Evolutionary conservation across 2,888 invertebrate genomes (phyloP).

Genomic region (Drosophila algonquin): DNA sequence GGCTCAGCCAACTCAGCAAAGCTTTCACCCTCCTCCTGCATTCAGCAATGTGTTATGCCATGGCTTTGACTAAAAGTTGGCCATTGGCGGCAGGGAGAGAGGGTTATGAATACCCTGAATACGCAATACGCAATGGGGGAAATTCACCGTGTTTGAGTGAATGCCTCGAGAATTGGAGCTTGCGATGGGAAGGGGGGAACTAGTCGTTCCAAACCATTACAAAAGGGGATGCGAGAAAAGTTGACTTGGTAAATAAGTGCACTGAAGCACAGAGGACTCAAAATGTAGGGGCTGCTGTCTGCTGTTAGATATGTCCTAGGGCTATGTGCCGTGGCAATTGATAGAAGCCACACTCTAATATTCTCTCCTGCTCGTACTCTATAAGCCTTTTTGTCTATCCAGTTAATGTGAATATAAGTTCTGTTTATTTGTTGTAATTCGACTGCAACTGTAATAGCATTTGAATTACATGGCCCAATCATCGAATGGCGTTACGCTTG

Average conservation of each 20-base stretch:
- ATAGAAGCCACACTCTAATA: conserved; percentile 13
- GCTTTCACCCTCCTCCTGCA: background rate
- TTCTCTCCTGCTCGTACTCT: background rate
- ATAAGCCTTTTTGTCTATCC: background rate
- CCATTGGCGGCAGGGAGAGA: conserved; percentile 22
- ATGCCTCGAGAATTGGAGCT: conserved; percentile 49
- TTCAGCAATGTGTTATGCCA: conserved; percentile 6
- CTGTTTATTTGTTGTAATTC: conserved; percentile 33
- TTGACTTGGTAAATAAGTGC: conserved; percentile 57
- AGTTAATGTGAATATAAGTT: conserved; percentile 38
- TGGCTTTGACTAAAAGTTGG: conserved; percentile 45
- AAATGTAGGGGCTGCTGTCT: background rate
- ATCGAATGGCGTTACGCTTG: no score
- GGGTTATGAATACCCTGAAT: conserved; percentile 65
- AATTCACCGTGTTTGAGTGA: conserved; percentile 58
- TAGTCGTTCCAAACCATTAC: background rate
- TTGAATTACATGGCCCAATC: conserved; percentile 11
- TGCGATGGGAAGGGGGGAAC: background rate
- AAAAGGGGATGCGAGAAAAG: conserved; percentile 55
- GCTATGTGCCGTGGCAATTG: conserved; percentile 36
- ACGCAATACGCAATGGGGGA: conserved; percentile 61
- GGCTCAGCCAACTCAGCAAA: background rate
- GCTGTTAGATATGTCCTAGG: conserved; percentile 45
- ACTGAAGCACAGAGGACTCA: conserved; percentile 17
- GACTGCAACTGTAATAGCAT: conserved; percentile 9